Evolutionary conservation across 2,113 vertebrate genomes (phyloP).

Genomic region (Syngnathus scovelli): DNA sequence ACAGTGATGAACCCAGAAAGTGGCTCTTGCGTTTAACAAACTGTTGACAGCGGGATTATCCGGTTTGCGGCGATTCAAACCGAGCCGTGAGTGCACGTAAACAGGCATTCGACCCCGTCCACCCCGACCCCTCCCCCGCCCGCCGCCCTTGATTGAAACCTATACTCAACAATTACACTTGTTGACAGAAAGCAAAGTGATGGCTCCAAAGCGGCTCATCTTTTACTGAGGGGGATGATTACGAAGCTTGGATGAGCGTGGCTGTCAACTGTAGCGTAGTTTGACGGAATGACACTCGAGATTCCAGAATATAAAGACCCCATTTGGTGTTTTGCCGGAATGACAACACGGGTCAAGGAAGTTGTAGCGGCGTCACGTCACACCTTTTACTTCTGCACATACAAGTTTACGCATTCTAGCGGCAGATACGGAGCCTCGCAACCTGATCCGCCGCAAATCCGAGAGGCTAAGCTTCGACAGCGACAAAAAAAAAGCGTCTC

Average conservation of each 20-base stretch:
- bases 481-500: constrained; percentile 22
- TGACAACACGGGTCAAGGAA: neutral
- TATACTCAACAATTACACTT: constrained; percentile 24
- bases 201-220: constrained; percentile 11
- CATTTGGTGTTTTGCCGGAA: neutral
- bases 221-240: constrained; percentile 22
- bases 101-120: constrained; percentile 13
- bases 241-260: neutral
- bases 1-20: constrained; percentile 72
- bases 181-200: constrained; percentile 8
- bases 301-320: neutral
- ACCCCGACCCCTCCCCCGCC: neutral
- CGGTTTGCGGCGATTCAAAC: constrained; percentile 55
- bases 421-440: neutral
- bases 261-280: neutral
- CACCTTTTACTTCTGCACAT: neutral
- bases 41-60: constrained; percentile 72
- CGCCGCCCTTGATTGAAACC: neutral
- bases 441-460: neutral
- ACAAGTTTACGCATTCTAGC: neutral
- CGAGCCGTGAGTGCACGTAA: constrained; percentile 36
- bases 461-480: constrained; percentile 1
- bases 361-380: neutral
- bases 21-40: constrained; percentile 71
- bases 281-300: neutral